Base-by-base conservation (phyloP, 2,888 invertebrate species). In the Drosophila prolongata region DNA sequence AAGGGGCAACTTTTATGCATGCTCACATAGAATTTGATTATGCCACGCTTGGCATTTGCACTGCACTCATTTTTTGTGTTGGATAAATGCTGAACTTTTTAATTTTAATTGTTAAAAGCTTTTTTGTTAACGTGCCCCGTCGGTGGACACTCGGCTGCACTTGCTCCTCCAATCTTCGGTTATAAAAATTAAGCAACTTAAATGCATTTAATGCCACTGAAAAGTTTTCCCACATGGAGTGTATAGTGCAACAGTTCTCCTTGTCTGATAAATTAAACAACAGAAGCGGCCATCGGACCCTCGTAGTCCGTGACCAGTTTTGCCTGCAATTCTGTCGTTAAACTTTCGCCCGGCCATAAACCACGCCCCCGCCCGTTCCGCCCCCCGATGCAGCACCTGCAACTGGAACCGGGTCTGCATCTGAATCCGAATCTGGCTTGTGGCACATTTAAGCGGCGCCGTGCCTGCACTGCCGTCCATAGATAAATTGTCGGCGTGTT, bases 71-170 rank as follows among this genome's bases (percentile, higher is more conserved):
- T 68, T 68, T 76, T 69, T 57, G 49, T 74, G 66, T 77, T 74
- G 77, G 74, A 80, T 78, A 83, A 86, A 87, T 86, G 88, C 86
- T 88, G 88, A 87, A 87, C 75, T 87, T 87, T 84, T 83, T 86
- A 88, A 87, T 88, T 87, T 87, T 88, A 86, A 87, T 87, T 87
- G 87, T 88, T 87, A 88, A 87, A 88, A 87, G 88, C 81, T 87
- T 87, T 86, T 85, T 81, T 85, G 76, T 72, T 73, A 73, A 72
- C 46, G 67, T 67, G 50, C 46, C 38, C 37, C 49, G 14, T 16
- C 30, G 35, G 40, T 55, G 49, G 47, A 30, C 47, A 47, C 47
- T 47, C 27, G 47, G 47, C 47, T 6, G n/a, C n/a, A n/a, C n/a
- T n/a, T 43, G 14, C 52, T 56, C 46, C 30, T 55, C 19, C 53